Base-by-base conservation (phyloP, 2,797 vertebrate genomes). In the Pipistrellus kuhlii region DNA sequence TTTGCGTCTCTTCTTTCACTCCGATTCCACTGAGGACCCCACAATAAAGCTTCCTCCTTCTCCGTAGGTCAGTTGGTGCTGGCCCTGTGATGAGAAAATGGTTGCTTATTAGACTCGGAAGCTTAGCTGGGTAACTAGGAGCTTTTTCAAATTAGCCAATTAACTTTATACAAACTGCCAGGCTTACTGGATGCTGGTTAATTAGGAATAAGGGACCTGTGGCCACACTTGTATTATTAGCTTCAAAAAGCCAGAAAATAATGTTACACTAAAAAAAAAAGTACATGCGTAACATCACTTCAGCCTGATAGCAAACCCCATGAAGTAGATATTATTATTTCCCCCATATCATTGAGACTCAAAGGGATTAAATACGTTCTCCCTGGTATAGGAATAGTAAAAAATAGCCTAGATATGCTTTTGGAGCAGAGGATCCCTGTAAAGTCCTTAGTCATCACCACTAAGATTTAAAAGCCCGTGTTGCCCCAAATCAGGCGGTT, bases 41-140 rank as follows among this genome's bases (percentile, higher is more conserved):
- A 10, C 13, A 41, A 38, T 14, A 38, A 11, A 6, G 8, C 8
- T 18, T 41, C 23, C 6, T 66, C 14, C 8, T 64, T 14, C 41
- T 59, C 38, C 57, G 32, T 10, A 17, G 27, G 8, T 96, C 80
- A 95, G 18, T 85, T 68, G 55, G 73, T 2, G 12, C 41, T 80
- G 83, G 12, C 46, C 82, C 97, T 97, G 55, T n/a, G 38, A 15
- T 6, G 41, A 84, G 23, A 76, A 92, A 96, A 92, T 0, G 4
- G 30, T 38, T 62, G 15, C 14, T 35, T 35, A 15, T 95, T 84
- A 95, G 27, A 21, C 13, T 72, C 1, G 0, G 32, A 77, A 77
- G 44, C 6, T 44, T 44, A 44, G 44, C 44, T 44, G 44, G 44
- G 44, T 44, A 44, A 11, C 44, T 44, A 44, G 10, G 44, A 44